A percentile compares a stretch with the other conserved stretches of the same genome.
phyloP scores from a whole-genome alignment of 2,888 invertebrate species.

The Mechanitis mazaeus region DNA sequence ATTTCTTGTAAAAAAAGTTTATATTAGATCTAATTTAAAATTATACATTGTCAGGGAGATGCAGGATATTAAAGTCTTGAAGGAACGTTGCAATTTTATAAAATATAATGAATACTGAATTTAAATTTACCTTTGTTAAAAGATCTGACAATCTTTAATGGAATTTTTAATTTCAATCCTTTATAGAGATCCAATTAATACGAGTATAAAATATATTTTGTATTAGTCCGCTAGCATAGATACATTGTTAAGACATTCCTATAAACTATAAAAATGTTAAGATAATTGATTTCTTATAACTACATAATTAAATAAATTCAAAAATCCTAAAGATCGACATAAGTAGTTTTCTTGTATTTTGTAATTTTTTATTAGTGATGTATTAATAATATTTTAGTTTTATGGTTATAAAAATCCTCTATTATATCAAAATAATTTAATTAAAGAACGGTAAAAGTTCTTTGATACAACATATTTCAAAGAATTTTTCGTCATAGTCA shows the following conservation, averaged over 20 bases:
- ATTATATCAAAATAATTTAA: not conserved
- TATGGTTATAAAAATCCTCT: too few relatives aligned
- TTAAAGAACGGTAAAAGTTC: not conserved
- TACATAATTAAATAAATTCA: too few relatives aligned
- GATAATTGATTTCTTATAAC: too few relatives aligned
- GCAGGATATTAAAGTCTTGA: conserved; percentile 14
- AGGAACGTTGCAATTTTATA: conserved; percentile 11
- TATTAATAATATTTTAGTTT: too few relatives aligned
- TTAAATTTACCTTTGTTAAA: conserved; percentile 8
- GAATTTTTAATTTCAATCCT: not conserved
- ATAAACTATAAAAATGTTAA: too few relatives aligned
- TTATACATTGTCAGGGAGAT: conserved; percentile 11
- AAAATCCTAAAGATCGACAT: too few relatives aligned
- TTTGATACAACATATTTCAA: not conserved
- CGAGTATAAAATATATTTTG: too few relatives aligned
- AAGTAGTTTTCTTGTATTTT: too few relatives aligned
- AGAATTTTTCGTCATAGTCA: not conserved
- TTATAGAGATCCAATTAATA: too few relatives aligned
- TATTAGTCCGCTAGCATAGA: too few relatives aligned
- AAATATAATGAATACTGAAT: conserved; percentile 16
- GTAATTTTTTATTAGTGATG: too few relatives aligned
- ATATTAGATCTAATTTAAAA: not conserved
- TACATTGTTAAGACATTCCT: too few relatives aligned
- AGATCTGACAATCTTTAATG: conserved; percentile 18
- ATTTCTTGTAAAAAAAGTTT: not conserved